Percentiles rank a stretch among this genome's conserved stretches.
Evolutionary conservation across 2,888 invertebrate species (phyloP).

Genomic region (Dryobotodes eremita): DNA sequence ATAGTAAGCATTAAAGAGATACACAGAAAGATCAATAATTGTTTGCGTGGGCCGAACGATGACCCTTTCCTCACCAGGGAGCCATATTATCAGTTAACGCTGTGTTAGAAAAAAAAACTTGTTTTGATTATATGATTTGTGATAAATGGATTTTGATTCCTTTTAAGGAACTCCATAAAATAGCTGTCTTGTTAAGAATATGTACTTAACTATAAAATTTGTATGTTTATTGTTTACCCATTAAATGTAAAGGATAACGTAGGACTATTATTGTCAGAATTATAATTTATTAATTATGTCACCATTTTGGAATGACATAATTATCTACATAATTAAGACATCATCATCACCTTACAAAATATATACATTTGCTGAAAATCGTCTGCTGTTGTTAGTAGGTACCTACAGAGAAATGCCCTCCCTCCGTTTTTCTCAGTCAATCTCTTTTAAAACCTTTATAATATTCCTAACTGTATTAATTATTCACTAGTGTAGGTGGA

Average conservation of each 20-base stretch:
- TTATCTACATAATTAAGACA: background rate
- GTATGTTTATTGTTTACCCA: no score
- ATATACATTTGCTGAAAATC: background rate
- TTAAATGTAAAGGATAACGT: background rate
- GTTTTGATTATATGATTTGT: conserved; percentile 1
- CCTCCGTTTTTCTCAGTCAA: background rate
- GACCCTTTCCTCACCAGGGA: conserved; percentile 39
- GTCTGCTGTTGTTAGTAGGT: background rate
- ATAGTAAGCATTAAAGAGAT: background rate
- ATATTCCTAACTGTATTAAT: background rate
- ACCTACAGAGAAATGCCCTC: background rate
- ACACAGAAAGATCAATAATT: conserved; percentile 20
- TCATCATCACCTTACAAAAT: background rate
- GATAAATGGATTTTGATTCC: conserved; percentile 11
- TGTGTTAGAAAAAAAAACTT: conserved; percentile 20
- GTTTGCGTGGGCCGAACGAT: conserved; percentile 21
- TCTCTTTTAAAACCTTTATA: background rate
- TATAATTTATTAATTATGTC: background rate
- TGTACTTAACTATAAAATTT: background rate
- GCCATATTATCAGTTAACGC: conserved; percentile 12
- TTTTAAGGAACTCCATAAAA: conserved; percentile 20
- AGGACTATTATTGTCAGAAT: background rate
- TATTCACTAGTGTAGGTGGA: no score
- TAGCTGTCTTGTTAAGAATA: conserved; percentile 17
- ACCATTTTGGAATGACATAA: background rate